phyloP scores from a whole-genome alignment of 2,113 vertebrate species.

The Thunnus thynnus region DNA sequence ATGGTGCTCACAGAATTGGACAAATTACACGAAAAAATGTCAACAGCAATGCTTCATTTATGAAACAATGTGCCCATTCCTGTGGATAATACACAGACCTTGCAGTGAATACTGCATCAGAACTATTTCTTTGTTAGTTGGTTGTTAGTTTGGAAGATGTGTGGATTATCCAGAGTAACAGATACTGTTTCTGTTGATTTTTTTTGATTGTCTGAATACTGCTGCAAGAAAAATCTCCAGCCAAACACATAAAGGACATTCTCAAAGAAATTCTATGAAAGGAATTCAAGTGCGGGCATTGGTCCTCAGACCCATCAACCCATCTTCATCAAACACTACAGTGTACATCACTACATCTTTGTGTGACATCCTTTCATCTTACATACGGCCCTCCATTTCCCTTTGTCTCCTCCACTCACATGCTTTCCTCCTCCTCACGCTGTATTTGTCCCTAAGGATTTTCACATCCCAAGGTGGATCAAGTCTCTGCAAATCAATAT shows the following conservation, averaged over 20 bases:
- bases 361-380: conserved; percentile 18
- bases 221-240: conserved; percentile 9
- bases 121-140: too few species aligned
- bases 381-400: conserved; percentile 28
- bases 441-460: conserved; percentile 52
- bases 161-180: neutral
- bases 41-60: neutral
- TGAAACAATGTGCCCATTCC: neutral
- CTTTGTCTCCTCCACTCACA: conserved; percentile 35
- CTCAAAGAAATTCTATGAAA: neutral
- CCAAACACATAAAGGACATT: neutral
- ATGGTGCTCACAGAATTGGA: neutral
- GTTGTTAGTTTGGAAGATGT: too few species aligned
- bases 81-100: neutral
- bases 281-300: neutral
- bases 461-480: conserved; percentile 64
- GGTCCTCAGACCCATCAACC: neutral
- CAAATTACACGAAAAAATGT: neutral
- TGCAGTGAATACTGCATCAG: too few species aligned
- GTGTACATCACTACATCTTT: neutral
- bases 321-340: neutral
- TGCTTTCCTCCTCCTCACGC: conserved; percentile 21
- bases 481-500: conserved; percentile 74
- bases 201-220: neutral
- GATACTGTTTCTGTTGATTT: neutral